Percentiles rank a stretch among this genome's conserved stretches.
Evolutionary conservation across 2,797 vertebrate species (phyloP).

Genomic region (Podarcis lilfordi): DNA sequence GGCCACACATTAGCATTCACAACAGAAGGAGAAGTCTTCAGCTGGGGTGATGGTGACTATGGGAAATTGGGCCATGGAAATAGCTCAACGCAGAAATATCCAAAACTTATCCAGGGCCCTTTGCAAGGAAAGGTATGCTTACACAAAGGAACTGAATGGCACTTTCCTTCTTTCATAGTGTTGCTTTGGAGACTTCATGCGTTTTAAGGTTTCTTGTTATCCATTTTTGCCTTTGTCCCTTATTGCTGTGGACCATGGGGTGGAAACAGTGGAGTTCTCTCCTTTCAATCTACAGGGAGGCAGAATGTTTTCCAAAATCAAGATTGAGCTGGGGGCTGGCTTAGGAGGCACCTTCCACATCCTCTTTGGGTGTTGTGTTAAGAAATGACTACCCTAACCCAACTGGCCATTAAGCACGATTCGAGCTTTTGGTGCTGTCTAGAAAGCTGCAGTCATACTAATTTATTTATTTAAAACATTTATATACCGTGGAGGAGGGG

Average conservation of each 20-base stretch:
- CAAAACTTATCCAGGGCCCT: constrained; percentile 86
- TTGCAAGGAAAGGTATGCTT: constrained; percentile 84
- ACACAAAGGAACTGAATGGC: rapidly evolving
- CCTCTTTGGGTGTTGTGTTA: not conserved
- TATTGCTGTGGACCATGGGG: not conserved
- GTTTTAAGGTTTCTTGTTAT: not conserved
- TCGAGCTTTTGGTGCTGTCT: not conserved
- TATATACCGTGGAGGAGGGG: not conserved
- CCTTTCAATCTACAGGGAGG: not conserved
- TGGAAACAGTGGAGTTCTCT: not conserved
- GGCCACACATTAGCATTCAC: constrained; percentile 86
- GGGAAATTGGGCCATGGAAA: constrained; percentile 86
- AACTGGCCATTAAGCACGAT: not conserved
- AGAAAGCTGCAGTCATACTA: not conserved
- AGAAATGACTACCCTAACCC: no score
- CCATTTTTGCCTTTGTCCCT: not conserved
- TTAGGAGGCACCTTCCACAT: not conserved
- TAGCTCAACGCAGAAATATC: constrained; percentile 86
- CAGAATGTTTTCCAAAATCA: not conserved
- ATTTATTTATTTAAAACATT: not conserved
- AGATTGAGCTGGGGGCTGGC: not conserved
- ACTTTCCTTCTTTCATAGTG: not conserved
- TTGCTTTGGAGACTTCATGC: not conserved
- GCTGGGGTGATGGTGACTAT: constrained; percentile 86
- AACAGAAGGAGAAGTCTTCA: constrained; percentile 86